Conservation (phyloP, 2,797 vertebrate species). For the Amniataba percoides region DNA sequence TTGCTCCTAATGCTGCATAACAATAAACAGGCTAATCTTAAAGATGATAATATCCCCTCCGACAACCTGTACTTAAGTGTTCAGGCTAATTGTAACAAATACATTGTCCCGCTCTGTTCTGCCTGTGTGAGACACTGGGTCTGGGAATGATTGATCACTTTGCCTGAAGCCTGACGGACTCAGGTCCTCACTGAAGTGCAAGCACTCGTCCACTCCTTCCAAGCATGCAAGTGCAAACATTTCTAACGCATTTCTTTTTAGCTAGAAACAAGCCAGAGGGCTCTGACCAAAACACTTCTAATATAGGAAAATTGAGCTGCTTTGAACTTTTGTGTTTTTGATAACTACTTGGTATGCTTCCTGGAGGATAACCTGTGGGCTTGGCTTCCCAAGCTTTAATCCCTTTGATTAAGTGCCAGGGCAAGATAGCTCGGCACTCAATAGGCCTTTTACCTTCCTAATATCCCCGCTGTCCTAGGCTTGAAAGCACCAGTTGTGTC, state of each 20-base stretch:
- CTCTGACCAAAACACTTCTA: slow-evolving; percentile 94
- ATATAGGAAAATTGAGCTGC: slow-evolving; percentile 98
- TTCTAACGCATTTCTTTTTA: slow-evolving; percentile 89
- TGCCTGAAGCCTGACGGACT: slow-evolving; percentile 79
- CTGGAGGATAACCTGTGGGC: slow-evolving; percentile 99
- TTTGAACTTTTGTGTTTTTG: slow-evolving; percentile 99
- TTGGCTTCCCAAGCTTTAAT: slow-evolving; percentile 96
- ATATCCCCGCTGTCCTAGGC: slow-evolving; percentile 90
- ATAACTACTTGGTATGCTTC: slow-evolving; percentile 99
- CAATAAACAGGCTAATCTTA: slow-evolving; percentile 45
- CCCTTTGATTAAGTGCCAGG: slow-evolving; percentile 99
- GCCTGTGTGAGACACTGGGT: slow-evolving; percentile 52
- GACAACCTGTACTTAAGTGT: slow-evolving; percentile 50
- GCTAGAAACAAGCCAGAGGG: slow-evolving; percentile 91
- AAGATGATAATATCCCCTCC: slow-evolving; percentile 36
- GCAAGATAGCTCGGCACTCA: slow-evolving; percentile 92
- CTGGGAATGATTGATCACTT: slow-evolving; percentile 81
- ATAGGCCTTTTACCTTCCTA: slow-evolving; percentile 85
- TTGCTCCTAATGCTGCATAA: slow-evolving; percentile 24
- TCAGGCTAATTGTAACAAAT: slow-evolving; percentile 50
- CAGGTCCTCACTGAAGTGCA: slow-evolving; percentile 72
- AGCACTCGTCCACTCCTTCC: slow-evolving; percentile 74
- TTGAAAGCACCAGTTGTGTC: slow-evolving; percentile 86
- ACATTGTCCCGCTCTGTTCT: slow-evolving; percentile 7
- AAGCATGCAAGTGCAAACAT: slow-evolving; percentile 93